phyloP scores from a whole-genome alignment of 2,888 invertebrate species.

The Drosophila phalerata region DNA sequence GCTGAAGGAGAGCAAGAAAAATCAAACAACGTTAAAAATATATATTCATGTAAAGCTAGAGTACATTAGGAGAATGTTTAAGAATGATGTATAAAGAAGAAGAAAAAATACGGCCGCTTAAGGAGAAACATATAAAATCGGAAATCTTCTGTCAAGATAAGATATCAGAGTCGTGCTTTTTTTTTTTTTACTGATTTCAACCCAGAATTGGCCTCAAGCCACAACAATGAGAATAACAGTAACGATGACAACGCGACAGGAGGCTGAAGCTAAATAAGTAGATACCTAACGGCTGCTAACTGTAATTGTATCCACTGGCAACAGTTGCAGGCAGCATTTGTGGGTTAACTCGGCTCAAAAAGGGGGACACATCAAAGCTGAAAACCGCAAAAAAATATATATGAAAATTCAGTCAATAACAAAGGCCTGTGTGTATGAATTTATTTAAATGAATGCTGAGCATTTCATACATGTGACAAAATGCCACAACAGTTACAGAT shows the following conservation, averaged over 20 bases:
- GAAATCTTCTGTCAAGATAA: background rate
- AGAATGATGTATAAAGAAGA: background rate
- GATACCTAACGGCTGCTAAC: conserved; percentile 46
- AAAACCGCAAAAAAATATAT: conserved; percentile 66
- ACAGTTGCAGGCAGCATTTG: conserved; percentile 49
- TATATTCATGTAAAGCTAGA: background rate
- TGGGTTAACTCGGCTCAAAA: conserved; percentile 35
- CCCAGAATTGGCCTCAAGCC: conserved; percentile 34
- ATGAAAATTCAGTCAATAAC: conserved; percentile 51
- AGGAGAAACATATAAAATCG: background rate
- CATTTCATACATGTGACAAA: conserved; percentile 33
- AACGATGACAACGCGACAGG: conserved; percentile 35
- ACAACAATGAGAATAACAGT: conserved; percentile 58
- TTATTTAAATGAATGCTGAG: conserved; percentile 39
- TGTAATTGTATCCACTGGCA: conserved; percentile 71
- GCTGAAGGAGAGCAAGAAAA: no score
- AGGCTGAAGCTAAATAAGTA: conserved; percentile 22
- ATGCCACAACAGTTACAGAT: conserved; percentile 33
- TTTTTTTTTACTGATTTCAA: background rate
- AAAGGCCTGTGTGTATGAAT: conserved; percentile 43
- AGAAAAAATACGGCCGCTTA: background rate
- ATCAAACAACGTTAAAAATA: background rate
- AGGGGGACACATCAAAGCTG: conserved; percentile 57
- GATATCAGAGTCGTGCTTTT: background rate
- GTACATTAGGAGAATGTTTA: no score